Percentiles rank a stretch among this genome's conserved stretches.
Evolutionary conservation across 2,888 invertebrate species (phyloP).

Genomic region (Drosophila birchii): DNA sequence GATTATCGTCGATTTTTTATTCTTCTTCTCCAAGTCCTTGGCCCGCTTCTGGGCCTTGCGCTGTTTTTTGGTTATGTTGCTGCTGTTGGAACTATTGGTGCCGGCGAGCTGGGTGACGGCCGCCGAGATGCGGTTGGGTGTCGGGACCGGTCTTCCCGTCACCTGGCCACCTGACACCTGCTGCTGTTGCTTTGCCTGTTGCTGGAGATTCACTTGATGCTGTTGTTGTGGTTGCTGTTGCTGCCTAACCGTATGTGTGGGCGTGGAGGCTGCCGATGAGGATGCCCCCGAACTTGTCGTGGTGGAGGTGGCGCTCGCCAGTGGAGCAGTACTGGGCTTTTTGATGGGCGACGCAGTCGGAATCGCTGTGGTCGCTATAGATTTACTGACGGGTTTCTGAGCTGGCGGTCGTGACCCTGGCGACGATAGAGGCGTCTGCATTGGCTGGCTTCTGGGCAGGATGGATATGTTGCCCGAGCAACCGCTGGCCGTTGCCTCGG

Average conservation of each 20-base stretch:
- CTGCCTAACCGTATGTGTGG: conserved; percentile 63
- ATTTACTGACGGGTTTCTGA: conserved; percentile 37
- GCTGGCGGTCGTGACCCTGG: conserved; percentile 15
- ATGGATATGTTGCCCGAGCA: conserved; percentile 46
- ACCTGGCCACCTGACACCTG: conserved; percentile 6
- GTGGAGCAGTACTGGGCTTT: conserved; percentile 6
- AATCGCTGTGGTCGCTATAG: conserved; percentile 31
- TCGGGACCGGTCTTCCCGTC: background rate
- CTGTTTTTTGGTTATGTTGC: conserved; percentile 56
- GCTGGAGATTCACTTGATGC: conserved; percentile 6
- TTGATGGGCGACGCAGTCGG: conserved; percentile 17
- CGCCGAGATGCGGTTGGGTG: conserved; percentile 19
- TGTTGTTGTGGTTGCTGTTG: conserved; percentile 11
- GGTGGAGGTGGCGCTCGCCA: conserved; percentile 9
- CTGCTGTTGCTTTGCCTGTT: conserved; percentile 12
- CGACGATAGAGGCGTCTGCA: conserved; percentile 29
- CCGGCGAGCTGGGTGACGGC: conserved; percentile 39
- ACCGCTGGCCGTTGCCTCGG: conserved; percentile 60
- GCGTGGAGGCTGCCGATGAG: conserved; percentile 76
- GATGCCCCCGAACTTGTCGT: conserved; percentile 54
- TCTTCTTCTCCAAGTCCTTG: conserved; percentile 79
- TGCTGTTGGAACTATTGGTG: conserved; percentile 27
- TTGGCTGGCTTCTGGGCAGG: conserved; percentile 44
- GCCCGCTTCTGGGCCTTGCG: conserved; percentile 71
- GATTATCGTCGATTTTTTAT: conserved; percentile 49